Percentiles rank a stretch among this genome's conserved stretches.
Conservation (phyloP, 2,888 invertebrate species). For the Rambutsinella grinnellia region DNA sequence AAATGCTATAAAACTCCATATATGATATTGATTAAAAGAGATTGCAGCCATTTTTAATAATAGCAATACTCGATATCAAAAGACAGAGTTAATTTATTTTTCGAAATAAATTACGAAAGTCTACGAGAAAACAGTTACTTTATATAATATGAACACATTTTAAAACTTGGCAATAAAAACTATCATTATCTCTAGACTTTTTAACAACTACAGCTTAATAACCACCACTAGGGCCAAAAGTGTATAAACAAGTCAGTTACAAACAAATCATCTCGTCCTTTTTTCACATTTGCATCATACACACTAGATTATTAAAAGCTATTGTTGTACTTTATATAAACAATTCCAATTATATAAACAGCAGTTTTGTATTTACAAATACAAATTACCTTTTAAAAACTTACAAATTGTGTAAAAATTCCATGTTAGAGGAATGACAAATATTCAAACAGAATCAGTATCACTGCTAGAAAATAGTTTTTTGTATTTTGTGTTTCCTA, state of each 20-base stretch:
- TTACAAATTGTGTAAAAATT: no score
- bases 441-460: no score
- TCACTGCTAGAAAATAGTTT: no score
- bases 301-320: neutral
- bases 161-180: constrained; percentile 53
- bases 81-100: neutral
- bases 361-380: no score
- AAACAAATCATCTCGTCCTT: neutral
- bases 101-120: constrained; percentile 1
- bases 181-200: constrained; percentile 18
- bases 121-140: neutral
- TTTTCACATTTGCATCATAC: neutral
- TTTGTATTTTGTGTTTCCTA: no score
- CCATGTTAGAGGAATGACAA: no score
- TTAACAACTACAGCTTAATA: neutral
- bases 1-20: no score
- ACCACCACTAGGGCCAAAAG: neutral
- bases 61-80: neutral
- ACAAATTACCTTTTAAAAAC: no score
- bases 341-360: no score
- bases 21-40: no score
- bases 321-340: no score
- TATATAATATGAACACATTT: constrained; percentile 46
- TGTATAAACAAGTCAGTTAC: neutral
- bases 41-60: no score